Evolutionary conservation across 2,888 invertebrate genomes (phyloP).

Genomic region (Stomorhina lunata): DNA sequence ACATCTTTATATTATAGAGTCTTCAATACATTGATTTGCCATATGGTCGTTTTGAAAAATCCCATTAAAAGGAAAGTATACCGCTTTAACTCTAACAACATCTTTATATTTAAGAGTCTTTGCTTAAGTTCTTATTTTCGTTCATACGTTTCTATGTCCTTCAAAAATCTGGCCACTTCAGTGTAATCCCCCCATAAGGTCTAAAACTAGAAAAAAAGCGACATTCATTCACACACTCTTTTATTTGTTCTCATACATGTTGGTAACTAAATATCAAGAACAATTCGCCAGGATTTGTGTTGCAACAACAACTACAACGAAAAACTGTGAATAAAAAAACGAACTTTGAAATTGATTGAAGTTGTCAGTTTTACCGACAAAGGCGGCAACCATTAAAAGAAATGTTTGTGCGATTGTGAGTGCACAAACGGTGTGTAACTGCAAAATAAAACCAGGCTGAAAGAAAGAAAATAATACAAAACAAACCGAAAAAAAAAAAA

Average conservation of each 20-base stretch:
- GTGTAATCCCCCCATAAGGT: neutral
- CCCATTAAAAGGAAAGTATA: too few relatives aligned
- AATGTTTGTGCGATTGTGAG: constrained; percentile 42
- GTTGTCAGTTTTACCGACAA: constrained; percentile 69
- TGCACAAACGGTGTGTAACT: constrained; percentile 43
- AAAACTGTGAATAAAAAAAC: constrained; percentile 5
- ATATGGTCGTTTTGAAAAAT: too few relatives aligned
- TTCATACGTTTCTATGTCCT: neutral
- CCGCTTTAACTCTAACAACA: too few relatives aligned
- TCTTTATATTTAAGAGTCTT: too few relatives aligned
- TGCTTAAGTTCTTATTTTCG: neutral
- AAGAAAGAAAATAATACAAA: neutral
- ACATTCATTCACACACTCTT: constrained; percentile 41
- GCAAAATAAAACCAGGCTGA: constrained; percentile 37
- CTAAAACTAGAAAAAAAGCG: neutral
- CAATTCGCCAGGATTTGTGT: constrained; percentile 63
- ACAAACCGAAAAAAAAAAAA: neutral
- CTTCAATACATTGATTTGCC: too few relatives aligned
- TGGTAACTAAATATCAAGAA: constrained; percentile 64
- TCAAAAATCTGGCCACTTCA: constrained; percentile 14
- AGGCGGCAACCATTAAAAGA: constrained; percentile 65
- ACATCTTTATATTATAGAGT: too few relatives aligned
- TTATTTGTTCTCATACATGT: constrained; percentile 13
- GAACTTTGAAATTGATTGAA: constrained; percentile 68
- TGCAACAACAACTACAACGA: constrained; percentile 31